phyloP scores from a whole-genome alignment of 2,113 vertebrate species.

The Proterorhinus semilunaris region DNA sequence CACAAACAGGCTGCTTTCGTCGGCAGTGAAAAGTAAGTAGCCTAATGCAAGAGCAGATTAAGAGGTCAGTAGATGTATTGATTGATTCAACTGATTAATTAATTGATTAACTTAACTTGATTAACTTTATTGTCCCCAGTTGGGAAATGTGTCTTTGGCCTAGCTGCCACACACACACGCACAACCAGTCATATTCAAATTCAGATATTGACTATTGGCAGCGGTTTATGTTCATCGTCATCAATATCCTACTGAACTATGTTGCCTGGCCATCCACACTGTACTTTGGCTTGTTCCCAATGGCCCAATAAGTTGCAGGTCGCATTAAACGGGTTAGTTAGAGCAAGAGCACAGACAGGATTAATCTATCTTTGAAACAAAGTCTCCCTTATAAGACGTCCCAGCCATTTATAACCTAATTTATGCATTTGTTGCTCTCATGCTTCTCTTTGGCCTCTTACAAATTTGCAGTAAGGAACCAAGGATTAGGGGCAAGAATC shows the following conservation, averaged over 20 bases:
- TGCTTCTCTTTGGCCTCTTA: constrained; percentile 23
- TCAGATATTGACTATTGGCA: too few species aligned
- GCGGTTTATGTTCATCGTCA: too few species aligned
- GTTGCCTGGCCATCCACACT: constrained; percentile 11
- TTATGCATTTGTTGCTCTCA: constrained; percentile 8
- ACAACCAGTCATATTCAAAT: too few species aligned
- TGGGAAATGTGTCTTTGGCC: too few species aligned
- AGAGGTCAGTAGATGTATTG: constrained; percentile 20
- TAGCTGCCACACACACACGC: too few species aligned
- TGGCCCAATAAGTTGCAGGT: constrained; percentile 42
- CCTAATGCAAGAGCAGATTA: not conserved
- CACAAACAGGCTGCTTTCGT: constrained; percentile 28
- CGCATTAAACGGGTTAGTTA: constrained; percentile 42
- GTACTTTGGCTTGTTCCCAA: constrained; percentile 46
- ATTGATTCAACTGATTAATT: constrained; percentile 1
- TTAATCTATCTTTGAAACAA: constrained; percentile 22
- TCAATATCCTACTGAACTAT: constrained; percentile 12
- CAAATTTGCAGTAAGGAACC: constrained; percentile 56
- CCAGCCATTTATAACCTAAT: constrained; percentile 6
- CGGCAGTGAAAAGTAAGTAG: constrained; percentile 11
- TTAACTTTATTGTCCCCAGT: not conserved
- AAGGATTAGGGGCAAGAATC: constrained; percentile 63
- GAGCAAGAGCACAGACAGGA: constrained; percentile 22
- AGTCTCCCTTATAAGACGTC: not conserved
- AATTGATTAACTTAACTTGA: not conserved